phyloP scores from a whole-genome alignment of 2,797 vertebrate species.

The Propithecus deckenii region DNA sequence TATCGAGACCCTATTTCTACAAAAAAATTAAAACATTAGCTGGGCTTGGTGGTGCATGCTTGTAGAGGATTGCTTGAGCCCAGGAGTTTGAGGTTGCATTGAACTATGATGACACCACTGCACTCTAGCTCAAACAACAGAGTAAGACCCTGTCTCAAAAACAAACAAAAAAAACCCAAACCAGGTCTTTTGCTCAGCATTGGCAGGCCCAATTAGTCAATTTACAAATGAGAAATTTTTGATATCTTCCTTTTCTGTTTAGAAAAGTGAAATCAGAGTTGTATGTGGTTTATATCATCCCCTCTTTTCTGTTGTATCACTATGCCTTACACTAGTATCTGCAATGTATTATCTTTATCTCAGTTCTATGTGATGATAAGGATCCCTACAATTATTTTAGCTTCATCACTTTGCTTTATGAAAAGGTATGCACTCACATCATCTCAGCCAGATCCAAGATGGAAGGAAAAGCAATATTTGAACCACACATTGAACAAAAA shows the following conservation, averaged over 20 bases:
- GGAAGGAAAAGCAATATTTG: not conserved
- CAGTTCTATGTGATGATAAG: not conserved
- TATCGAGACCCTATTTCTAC: not conserved
- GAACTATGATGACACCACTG: not conserved
- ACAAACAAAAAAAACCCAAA: not conserved
- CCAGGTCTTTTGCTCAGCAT: not conserved
- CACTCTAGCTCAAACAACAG: not conserved
- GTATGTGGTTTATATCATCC: not conserved
- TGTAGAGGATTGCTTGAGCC: no score
- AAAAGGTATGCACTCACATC: not conserved
- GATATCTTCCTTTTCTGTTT: not conserved
- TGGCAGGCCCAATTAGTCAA: not conserved
- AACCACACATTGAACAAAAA: not conserved
- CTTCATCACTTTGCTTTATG: not conserved
- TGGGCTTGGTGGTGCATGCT: not conserved
- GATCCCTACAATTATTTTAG: not conserved
- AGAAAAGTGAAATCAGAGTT: slow-evolving; percentile 20
- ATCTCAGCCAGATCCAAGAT: not conserved
- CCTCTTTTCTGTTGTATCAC: not conserved
- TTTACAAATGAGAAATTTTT: slow-evolving; percentile 27
- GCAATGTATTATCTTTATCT: not conserved
- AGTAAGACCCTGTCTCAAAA: not conserved
- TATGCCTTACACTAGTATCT: no score
- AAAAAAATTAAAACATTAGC: not conserved
- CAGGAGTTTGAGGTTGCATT: not conserved